Conservation (phyloP, 2,797 vertebrate genomes). For the Nothura maculosa region DNA sequence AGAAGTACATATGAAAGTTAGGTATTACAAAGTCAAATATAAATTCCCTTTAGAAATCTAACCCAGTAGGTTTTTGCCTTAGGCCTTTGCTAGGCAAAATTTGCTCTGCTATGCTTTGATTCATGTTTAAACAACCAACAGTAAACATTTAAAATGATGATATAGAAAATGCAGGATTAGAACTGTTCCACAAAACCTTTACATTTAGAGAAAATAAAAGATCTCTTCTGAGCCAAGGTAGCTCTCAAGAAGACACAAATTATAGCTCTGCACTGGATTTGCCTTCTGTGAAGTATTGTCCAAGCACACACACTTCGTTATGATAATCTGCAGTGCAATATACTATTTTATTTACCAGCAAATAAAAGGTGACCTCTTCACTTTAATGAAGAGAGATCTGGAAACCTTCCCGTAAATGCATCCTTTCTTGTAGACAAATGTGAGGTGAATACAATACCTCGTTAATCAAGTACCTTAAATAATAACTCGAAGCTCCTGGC, state of each 20-base stretch:
- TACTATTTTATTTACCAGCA: constrained; percentile 65
- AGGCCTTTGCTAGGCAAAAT: background rate
- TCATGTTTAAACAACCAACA: background rate
- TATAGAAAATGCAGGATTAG: background rate
- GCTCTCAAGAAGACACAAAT: constrained; percentile 46
- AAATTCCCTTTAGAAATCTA: background rate
- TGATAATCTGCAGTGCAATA: constrained; percentile 33
- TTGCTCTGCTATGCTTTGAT: constrained; percentile 4
- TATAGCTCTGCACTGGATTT: constrained; percentile 29
- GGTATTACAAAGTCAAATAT: background rate
- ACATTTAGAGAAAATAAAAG: constrained; percentile 32
- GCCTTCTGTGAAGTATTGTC: constrained; percentile 42
- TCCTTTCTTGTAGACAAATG: constrained; percentile 38
- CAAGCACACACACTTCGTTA: constrained; percentile 34
- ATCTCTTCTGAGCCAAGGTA: constrained; percentile 53
- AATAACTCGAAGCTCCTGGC: constrained; percentile 53
- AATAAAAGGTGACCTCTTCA: constrained; percentile 58
- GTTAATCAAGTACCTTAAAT: constrained; percentile 63
- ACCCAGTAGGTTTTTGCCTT: background rate
- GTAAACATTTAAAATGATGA: constrained; percentile 17
- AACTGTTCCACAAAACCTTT: constrained; percentile 24
- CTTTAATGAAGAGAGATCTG: constrained; percentile 68
- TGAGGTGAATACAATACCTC: constrained; percentile 40
- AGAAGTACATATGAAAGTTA: background rate
- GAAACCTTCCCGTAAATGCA: constrained; percentile 63